Base-by-base conservation (phyloP, 2,888 invertebrate species). In the Drosophila austrosaltans region DNA sequence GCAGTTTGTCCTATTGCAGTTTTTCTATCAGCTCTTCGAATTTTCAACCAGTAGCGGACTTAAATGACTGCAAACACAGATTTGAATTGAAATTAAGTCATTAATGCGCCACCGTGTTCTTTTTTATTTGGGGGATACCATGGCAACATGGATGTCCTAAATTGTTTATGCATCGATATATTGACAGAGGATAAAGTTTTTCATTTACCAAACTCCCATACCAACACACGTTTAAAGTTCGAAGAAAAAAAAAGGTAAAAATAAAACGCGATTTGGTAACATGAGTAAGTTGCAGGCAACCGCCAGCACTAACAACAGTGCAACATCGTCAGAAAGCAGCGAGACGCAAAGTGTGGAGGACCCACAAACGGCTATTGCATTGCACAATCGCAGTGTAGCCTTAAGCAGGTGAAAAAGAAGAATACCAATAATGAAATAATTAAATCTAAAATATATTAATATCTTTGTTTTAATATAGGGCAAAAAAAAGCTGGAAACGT, bases 321-420 rank as follows among this genome's bases (percentile, higher is more conserved):
- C 87, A 53, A 89, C 91, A 67, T 91, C 91, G 62, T 91, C 91
- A 28, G 92, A 91, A 78, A 92, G 91, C 44, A 91, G 91, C 79
- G 92, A 92, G 75, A 81, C 90, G 3, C 91, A 88, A 66, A 91
- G 92, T 76, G 76, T 89, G 69, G 91, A 91, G 69, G 92, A 91
- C 75, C 73, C 75, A 59, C 72, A 80, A 69, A 40, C 69, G 7
- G 44, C 36, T 61, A 44, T 65, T 53, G 42, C 71, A 30, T 39
- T 65, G 25, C 66, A 42, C 36, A 76, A 64, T 66, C 72, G 78
- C 58, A 76, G 69, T 67, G 72, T 82, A 44, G 76, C 87, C 25
- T 66, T 69, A 32, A 87, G 58, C 59, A 82, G 87, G 87, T 80
- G 53, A 16, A n/a, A 20, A 4, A 10, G 7, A 10, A 0, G 4